Evolutionary conservation across 2,888 invertebrate species (phyloP), one percentile per base, ranked within the genome.

Genomic region (Caenorhabditis angaria): DNA sequence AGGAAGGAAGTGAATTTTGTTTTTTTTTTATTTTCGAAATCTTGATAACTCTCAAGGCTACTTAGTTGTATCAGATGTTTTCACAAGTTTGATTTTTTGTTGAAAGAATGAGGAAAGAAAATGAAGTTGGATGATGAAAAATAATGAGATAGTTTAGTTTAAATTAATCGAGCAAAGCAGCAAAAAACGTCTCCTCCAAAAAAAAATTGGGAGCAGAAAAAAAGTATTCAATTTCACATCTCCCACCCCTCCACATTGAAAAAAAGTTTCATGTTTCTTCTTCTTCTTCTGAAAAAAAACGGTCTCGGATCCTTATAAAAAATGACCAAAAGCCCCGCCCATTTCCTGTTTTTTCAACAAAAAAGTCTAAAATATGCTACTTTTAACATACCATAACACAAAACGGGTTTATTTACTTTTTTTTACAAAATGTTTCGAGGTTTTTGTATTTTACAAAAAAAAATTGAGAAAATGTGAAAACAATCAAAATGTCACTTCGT

Each of bases 251-350:
- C 41, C 5, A 14, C 41, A 41, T 2, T 18, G 18, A 41, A 41
- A 41, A 41, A 41, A 41, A 41, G 41, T 41, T 41, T 41, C 41
- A 41, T 41, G 41, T 41, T 41, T 41, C 41, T 41, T 32, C 32
- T 32, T 32, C 32, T 32, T 41, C 41, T 41, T 18, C 41, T 18
- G 14, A 41, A n/a, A n/a, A n/a, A n/a, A n/a, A 41, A 41, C 41
- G 41, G 41, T 41, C 41, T 41, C 41, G 41, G 41, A 41, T 41
- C 41, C 41, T 41, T 41, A 41, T 41, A 41, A 41, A 41, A 41
- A 41, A 41, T 14, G 41, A 18, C 14, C 14, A 41, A 41, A 41
- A 6, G 41, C 41, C 18, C 41, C 41, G 41, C 41, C 41, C 41
- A 41, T 41, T 41, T 41, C 41, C 41, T 41, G 41, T 41, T 41